These are phyloP conservation scores for Leptinotarsa haldemani DNA, from an alignment of 2,888 invertebrate genomes.

Conservation along the genomic window DNA sequence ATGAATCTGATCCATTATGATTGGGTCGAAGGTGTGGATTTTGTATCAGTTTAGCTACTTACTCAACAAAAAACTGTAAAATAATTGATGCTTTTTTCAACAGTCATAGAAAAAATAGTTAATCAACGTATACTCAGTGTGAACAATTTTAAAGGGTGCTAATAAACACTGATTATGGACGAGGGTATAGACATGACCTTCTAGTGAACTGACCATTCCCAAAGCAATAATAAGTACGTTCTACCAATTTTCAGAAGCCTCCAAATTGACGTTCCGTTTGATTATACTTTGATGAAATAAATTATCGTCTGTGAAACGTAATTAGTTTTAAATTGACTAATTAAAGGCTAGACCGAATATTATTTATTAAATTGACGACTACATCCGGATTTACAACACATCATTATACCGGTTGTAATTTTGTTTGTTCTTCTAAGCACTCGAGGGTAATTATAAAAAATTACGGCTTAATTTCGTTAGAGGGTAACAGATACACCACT, in stretches of 20 bases:
- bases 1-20: no score
- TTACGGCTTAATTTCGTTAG: not conserved
- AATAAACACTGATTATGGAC: no score
- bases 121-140: no score
- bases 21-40: no score
- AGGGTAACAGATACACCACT: not conserved
- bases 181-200: not conserved
- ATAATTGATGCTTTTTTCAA: no score
- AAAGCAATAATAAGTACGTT: not conserved
- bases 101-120: no score
- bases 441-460: not conserved
- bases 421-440: constrained; percentile 5
- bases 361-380: constrained; percentile 17
- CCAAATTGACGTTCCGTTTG: not conserved
- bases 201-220: not conserved
- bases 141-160: no score
- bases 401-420: constrained; percentile 20
- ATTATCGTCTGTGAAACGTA: constrained; percentile 12
- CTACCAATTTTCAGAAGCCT: not conserved
- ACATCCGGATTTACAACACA: constrained; percentile 14
- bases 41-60: no score
- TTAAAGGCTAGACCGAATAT: constrained; percentile 16
- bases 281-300: not conserved
- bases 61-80: no score
- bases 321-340: constrained; percentile 24